Evolutionary conservation across 1,140 invertebrate genomes (phyloP).

Genomic region (Pantala flavescens): DNA sequence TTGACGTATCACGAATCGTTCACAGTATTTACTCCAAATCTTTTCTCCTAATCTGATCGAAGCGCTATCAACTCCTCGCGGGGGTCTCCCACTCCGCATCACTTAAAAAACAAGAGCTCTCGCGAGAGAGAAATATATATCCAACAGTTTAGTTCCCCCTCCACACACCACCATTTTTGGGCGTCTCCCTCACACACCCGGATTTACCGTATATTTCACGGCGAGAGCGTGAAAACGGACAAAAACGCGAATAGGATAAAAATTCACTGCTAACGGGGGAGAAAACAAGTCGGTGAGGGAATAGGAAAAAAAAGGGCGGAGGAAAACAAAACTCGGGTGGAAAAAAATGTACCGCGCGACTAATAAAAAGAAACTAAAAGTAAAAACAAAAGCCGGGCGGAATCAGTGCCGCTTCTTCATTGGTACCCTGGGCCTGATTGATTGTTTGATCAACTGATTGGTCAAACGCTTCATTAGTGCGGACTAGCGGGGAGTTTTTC

Average conservation of each 20-base stretch:
- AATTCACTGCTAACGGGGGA: constrained; percentile 8
- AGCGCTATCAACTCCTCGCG: too few relatives aligned
- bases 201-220: constrained; percentile 9
- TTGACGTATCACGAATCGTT: too few relatives aligned
- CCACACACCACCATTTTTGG: background rate
- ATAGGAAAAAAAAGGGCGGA: background rate
- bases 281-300: background rate
- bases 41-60: too few relatives aligned
- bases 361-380: too few relatives aligned
- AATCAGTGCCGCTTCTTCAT: background rate
- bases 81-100: background rate
- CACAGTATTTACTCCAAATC: too few relatives aligned
- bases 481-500: background rate
- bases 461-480: constrained; percentile 8
- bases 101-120: background rate
- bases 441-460: constrained; percentile 10
- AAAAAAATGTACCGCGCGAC: too few relatives aligned
- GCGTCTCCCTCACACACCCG: background rate
- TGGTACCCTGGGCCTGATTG: constrained; percentile 6
- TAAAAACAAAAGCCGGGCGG: background rate
- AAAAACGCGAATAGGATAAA: constrained; percentile 6
- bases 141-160: background rate
- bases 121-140: background rate
- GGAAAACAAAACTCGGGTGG: too few relatives aligned
- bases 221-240: constrained; percentile 1